Conservation (phyloP, 2,888 invertebrate genomes). For the Tetheella fluctuosa region DNA sequence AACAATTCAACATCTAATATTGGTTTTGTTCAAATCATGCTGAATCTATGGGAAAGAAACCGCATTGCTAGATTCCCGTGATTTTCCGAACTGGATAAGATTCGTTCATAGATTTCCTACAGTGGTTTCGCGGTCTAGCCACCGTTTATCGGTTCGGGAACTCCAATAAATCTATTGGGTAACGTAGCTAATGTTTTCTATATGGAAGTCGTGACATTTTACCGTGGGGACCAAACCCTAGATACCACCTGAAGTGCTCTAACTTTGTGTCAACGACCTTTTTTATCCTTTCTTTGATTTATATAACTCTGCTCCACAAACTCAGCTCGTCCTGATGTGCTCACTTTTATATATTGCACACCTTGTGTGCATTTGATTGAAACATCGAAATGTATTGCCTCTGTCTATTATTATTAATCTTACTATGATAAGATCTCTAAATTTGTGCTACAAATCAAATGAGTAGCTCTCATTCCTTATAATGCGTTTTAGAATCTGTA, state of each 20-base stretch:
- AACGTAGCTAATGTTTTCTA: conserved; percentile 66
- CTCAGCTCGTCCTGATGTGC: neutral
- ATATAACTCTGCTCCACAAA: neutral
- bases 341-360: neutral
- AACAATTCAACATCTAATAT: conserved; percentile 71
- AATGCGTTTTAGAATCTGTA: conserved; percentile 21
- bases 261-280: conserved; percentile 54
- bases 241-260: conserved; percentile 55
- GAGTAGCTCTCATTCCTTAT: conserved; percentile 18
- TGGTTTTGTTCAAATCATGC: conserved; percentile 78
- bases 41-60: conserved; percentile 75
- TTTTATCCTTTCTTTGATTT: conserved; percentile 35
- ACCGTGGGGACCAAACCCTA: conserved; percentile 61
- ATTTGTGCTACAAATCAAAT: conserved; percentile 23
- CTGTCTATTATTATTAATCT: conserved; percentile 25
- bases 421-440: conserved; percentile 28
- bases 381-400: conserved; percentile 17
- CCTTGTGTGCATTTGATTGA: neutral
- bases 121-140: conserved; percentile 77
- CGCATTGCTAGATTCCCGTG: conserved; percentile 73
- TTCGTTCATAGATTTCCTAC: conserved; percentile 73
- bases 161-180: conserved; percentile 77
- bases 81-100: conserved; percentile 76
- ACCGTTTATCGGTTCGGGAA: conserved; percentile 72
- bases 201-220: conserved; percentile 72